Base-by-base conservation (phyloP, 1,140 invertebrate species). In the Drosophila biarmipes region DNA sequence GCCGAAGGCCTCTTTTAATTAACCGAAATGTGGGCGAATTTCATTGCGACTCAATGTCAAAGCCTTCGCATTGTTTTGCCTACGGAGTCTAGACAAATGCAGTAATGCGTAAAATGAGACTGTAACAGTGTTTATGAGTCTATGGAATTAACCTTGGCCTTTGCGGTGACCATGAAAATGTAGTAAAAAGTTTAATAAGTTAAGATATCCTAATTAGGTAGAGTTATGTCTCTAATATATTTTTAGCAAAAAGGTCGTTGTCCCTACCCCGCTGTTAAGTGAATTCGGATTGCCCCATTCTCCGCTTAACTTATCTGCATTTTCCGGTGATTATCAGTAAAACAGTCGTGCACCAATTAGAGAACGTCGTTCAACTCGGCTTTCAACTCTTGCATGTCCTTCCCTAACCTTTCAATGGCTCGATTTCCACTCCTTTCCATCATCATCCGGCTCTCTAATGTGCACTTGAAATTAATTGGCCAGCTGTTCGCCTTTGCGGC, bases 391-490 rank as follows among this genome's bases (percentile, higher is more conserved):
- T 27, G 38, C 14, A 7, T 35, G 29, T 63, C 40, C 40, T 19
- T 19, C 19, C 27, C 40, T 17, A 29, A n/a, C 57, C 21, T 7
- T 8, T 59, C 19, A 21, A 62, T n/a, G 5, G 37, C 40, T 64
- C 42, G 12, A 29, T 27, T 11, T 21, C 43, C 62, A 38, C 42
- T 27, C 10, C 37, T n/a, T 19, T 4, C 27, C 15, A 31, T 11
- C 38, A 51, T 51, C 48, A 4, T 40, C 34, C 6, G 42, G 7
- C 27, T 35, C 35, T 38, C 48, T 48, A 57, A 66, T 66, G 59
- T 51, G 43, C 61, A 52, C 53, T 75, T 66, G 45, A 54, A 75
- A 67, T 74, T 75, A 75, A 66, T 75, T 75, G 72, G 59, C 71
- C 72, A 52, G 52, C 35, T 67, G 61, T 19, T 73, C 21, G 56